Percentiles rank a stretch among this genome's conserved stretches.
phyloP scores from a whole-genome alignment of 53 echinoderm and acorn worm genomes.

The Patiria pectinifera region DNA sequence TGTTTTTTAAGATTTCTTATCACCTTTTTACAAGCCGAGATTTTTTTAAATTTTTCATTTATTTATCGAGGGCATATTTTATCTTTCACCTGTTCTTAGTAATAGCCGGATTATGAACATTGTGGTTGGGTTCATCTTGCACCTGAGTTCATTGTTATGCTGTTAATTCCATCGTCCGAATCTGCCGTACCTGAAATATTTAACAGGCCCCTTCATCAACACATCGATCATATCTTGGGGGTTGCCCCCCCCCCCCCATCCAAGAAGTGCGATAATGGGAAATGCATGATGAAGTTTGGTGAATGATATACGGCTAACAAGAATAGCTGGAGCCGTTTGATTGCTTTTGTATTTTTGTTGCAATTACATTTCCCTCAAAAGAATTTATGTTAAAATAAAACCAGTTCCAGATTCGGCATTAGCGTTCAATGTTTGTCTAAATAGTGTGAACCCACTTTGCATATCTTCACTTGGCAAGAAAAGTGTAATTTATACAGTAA shows the following conservation, averaged over 20 bases:
- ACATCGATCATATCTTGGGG: background rate
- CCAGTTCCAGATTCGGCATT: too few relatives aligned
- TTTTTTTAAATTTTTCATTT: background rate
- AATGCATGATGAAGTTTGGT: background rate
- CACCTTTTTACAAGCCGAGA: background rate
- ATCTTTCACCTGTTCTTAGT: background rate
- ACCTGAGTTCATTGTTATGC: background rate
- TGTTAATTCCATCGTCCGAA: background rate
- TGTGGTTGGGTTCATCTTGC: background rate
- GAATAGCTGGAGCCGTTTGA: background rate
- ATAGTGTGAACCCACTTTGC: too few relatives aligned
- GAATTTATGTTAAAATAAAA: too few relatives aligned
- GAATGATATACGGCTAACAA: background rate
- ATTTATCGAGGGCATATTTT: background rate
- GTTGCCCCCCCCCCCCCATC: background rate
- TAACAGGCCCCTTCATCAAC: background rate
- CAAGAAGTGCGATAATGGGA: background rate
- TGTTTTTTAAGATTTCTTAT: background rate
- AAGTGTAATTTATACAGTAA: too few relatives aligned
- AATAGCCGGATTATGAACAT: background rate
- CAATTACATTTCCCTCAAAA: too few relatives aligned
- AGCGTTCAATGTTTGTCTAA: too few relatives aligned
- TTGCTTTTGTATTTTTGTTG: too few relatives aligned
- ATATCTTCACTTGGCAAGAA: too few relatives aligned
- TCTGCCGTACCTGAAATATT: background rate